phyloP scores from a whole-genome alignment of 37 sponge, comb jelly and placozoan genomes.

The Spongilla lacustris region DNA sequence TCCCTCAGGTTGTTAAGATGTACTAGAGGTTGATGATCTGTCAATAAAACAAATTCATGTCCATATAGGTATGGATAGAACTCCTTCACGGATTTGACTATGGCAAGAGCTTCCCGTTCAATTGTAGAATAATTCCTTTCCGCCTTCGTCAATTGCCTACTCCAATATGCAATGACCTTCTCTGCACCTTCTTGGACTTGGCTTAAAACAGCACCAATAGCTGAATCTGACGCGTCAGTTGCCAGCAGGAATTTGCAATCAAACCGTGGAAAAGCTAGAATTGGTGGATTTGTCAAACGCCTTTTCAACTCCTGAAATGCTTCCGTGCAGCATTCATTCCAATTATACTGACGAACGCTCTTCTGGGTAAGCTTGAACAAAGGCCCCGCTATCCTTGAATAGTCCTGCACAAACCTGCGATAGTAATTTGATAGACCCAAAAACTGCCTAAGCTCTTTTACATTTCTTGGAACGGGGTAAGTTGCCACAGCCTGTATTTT shows the following conservation, averaged over 20 bases:
- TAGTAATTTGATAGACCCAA: slow-evolving; percentile 50
- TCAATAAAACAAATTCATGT: neutral
- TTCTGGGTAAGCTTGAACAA: slow-evolving; percentile 14
- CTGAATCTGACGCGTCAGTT: slow-evolving; percentile 39
- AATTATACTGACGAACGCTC: neutral
- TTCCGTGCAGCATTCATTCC: slow-evolving; percentile 18
- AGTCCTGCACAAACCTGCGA: slow-evolving; percentile 26
- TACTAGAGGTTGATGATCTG: slow-evolving; percentile 37
- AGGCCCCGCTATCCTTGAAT: slow-evolving; percentile 31
- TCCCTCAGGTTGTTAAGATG: slow-evolving; percentile 15
- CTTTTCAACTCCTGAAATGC: slow-evolving; percentile 30
- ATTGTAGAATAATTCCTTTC: slow-evolving; percentile 46
- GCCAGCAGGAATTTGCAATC: neutral
- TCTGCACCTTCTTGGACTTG: slow-evolving; percentile 39
- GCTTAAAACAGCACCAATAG: slow-evolving; percentile 36
- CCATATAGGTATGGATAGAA: slow-evolving; percentile 24
- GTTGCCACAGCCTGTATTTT: slow-evolving; percentile 18
- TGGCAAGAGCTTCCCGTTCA: slow-evolving; percentile 36
- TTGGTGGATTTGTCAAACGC: slow-evolving; percentile 24
- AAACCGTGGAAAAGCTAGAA: slow-evolving; percentile 40
- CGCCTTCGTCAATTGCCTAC: slow-evolving; percentile 30
- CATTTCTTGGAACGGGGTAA: slow-evolving; percentile 19
- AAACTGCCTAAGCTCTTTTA: slow-evolving; percentile 38
- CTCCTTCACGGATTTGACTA: slow-evolving; percentile 28
- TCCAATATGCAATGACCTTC: slow-evolving; percentile 31